These are phyloP conservation scores for Erebia aethiops DNA, from an alignment of 2,888 invertebrate species.

Conservation along the genomic window DNA sequence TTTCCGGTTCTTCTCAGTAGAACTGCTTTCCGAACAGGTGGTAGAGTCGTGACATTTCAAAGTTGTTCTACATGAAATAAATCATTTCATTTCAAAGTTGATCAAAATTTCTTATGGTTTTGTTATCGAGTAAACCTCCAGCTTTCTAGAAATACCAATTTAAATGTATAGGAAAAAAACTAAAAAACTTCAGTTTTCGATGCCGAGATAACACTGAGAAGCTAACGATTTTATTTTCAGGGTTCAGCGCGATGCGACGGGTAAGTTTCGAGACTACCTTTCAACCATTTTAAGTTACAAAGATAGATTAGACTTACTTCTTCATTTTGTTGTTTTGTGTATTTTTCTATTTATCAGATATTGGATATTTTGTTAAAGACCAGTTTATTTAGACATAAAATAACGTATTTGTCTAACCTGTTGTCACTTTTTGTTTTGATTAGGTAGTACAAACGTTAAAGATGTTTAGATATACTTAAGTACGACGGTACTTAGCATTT, in stretches of 20 bases:
- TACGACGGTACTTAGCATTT: not conserved
- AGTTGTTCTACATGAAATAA: too few species aligned
- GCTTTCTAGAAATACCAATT: not conserved
- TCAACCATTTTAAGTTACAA: not conserved
- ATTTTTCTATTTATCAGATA: not conserved
- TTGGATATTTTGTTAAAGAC: not conserved
- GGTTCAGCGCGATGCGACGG: not conserved
- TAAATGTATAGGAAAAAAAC: not conserved
- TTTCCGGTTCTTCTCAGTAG: too few species aligned
- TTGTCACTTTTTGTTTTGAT: not conserved
- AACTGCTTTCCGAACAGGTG: too few species aligned
- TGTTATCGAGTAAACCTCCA: not conserved
- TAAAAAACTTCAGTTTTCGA: not conserved
- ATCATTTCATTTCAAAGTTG: too few species aligned
- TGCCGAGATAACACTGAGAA: not conserved
- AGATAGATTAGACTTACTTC: not conserved
- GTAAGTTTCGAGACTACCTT: not conserved
- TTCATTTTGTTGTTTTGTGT: not conserved
- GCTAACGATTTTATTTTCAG: conserved; percentile 2
- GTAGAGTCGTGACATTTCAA: too few species aligned
- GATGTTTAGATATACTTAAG: not conserved
- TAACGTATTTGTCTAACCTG: not conserved
- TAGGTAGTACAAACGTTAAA: not conserved
- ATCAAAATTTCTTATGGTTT: not conserved
- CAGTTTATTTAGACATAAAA: too few species aligned